Evolutionary conservation across 2,113 vertebrate species (phyloP).

Genomic region (Meleagris gallopavo): DNA sequence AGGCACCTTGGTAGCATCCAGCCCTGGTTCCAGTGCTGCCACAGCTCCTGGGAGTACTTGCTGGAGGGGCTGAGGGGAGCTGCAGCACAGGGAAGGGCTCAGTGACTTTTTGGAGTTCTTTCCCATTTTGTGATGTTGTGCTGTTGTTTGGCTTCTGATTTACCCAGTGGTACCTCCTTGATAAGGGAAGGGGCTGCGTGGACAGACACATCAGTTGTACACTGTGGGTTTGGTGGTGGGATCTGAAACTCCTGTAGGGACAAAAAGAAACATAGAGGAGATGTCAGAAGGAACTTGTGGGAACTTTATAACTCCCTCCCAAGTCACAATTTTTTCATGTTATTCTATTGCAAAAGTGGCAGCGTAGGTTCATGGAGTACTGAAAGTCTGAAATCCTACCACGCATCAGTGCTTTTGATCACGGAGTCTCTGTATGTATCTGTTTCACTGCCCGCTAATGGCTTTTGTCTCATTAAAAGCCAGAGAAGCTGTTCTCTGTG

Average conservation of each 20-base stretch:
- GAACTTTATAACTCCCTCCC: neutral
- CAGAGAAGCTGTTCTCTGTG: neutral
- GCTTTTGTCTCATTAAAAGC: conserved; percentile 50
- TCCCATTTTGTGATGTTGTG: neutral
- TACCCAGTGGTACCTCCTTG: neutral
- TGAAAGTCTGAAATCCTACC: conserved; percentile 12
- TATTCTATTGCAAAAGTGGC: neutral
- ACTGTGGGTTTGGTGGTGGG: neutral
- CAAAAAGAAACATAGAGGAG: neutral
- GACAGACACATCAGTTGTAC: neutral
- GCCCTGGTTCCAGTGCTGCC: neutral
- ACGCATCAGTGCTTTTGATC: neutral
- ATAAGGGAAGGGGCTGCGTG: neutral
- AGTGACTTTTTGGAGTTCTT: neutral
- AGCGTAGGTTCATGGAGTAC: neutral
- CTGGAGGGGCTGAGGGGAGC: neutral
- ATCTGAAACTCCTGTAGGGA: neutral
- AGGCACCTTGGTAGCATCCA: neutral
- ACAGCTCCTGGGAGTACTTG: rapidly evolving
- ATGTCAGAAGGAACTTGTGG: neutral
- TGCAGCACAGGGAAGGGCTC: neutral
- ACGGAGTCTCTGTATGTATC: neutral
- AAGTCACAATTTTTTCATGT: neutral
- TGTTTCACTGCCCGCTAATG: conserved; percentile 41
- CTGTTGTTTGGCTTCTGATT: neutral